Percentiles rank a stretch among this genome's conserved stretches.
Evolutionary conservation across 1,140 invertebrate species (phyloP).

Genomic region (Telenomus remus): DNA sequence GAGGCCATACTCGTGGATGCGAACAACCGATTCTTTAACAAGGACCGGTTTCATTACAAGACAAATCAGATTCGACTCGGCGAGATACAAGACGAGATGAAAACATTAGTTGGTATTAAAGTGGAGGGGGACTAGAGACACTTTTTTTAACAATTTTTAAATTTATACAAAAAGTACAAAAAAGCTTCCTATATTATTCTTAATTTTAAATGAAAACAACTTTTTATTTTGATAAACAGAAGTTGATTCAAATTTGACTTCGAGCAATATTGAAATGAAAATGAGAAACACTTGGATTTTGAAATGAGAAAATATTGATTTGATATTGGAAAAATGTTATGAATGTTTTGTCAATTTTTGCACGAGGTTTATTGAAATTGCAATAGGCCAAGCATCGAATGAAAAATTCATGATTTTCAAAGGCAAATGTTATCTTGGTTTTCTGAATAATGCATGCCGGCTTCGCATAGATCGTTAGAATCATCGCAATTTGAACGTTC

Average conservation of each 20-base stretch:
- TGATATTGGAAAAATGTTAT: no score
- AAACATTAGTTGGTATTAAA: slow-evolving; percentile 24
- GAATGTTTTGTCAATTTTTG: not conserved
- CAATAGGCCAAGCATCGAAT: slow-evolving; percentile 41
- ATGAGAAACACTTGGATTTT: no score
- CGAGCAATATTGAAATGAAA: no score
- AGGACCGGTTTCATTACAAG: slow-evolving; percentile 55
- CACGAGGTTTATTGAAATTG: slow-evolving; percentile 42
- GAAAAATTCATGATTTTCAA: slow-evolving; percentile 54
- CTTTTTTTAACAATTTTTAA: no score
- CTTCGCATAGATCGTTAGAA: slow-evolving; percentile 51
- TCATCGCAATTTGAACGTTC: slow-evolving; percentile 27
- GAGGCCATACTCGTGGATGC: slow-evolving; percentile 20
- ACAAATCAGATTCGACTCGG: slow-evolving; percentile 49
- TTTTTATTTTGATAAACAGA: no score
- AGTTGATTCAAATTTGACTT: no score
- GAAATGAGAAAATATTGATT: no score
- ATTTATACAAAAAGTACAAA: no score
- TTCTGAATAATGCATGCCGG: slow-evolving; percentile 52
- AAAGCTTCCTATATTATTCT: no score
- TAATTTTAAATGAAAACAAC: no score
- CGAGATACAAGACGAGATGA: slow-evolving; percentile 37
- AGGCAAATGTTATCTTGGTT: slow-evolving; percentile 42
- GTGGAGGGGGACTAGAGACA: no score
- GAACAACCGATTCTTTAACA: slow-evolving; percentile 50